A percentile compares a stretch with the other conserved stretches of the same genome.
Evolutionary conservation across 2,888 invertebrate species (phyloP).

Genomic region (Bimastos eiseni): DNA sequence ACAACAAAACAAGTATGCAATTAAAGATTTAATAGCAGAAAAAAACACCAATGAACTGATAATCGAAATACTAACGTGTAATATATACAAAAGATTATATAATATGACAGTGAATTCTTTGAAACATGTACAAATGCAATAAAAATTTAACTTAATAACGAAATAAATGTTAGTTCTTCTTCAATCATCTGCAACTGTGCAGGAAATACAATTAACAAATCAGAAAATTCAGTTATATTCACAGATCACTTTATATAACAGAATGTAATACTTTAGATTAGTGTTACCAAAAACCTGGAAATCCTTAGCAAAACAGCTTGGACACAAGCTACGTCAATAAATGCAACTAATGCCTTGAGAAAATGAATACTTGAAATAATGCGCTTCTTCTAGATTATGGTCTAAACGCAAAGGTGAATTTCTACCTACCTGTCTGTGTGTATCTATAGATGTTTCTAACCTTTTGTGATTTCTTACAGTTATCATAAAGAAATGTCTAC

Average conservation of each 20-base stretch:
- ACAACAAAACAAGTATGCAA: neutral
- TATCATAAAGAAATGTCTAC: too few relatives aligned
- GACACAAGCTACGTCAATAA: neutral
- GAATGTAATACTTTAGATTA: neutral
- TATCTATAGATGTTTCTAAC: too few relatives aligned
- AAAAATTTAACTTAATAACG: neutral
- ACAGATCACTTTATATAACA: neutral
- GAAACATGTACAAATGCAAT: neutral
- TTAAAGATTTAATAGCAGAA: neutral
- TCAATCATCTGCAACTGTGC: neutral
- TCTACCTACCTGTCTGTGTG: too few relatives aligned
- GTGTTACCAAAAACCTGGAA: neutral
- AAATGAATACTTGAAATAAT: conserved; percentile 2
- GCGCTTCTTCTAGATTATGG: neutral
- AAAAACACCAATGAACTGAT: neutral
- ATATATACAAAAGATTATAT: neutral
- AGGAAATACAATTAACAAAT: neutral
- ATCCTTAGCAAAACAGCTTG: neutral
- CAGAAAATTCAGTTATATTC: neutral
- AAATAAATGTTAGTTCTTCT: neutral
- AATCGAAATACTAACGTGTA: neutral
- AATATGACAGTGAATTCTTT: neutral
- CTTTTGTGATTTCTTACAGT: too few relatives aligned
- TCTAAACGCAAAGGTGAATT: neutral
- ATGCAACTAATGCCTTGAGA: neutral